These are phyloP conservation scores for Drosophila stalkeri DNA, from an alignment of 2,888 invertebrate species.

Conservation along the genomic window DNA sequence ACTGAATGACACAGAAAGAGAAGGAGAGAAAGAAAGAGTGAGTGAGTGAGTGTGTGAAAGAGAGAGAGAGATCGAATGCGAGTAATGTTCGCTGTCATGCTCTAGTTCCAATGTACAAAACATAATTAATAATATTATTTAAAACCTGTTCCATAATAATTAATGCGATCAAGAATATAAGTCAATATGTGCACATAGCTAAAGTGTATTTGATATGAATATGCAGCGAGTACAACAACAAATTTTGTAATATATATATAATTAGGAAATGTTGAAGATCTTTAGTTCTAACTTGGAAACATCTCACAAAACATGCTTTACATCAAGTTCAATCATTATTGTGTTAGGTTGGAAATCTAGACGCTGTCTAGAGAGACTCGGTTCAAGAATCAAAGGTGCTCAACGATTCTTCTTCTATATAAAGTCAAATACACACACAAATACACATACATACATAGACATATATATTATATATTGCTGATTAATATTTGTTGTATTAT, in stretches of 20 bases:
- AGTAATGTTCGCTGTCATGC: constrained; percentile 16
- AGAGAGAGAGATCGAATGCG: neutral
- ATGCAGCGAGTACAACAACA: neutral
- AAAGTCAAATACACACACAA: neutral
- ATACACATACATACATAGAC: neutral
- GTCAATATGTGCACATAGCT: constrained; percentile 22
- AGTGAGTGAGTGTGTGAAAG: neutral
- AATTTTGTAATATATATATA: neutral
- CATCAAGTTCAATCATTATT: neutral
- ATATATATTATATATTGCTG: neutral
- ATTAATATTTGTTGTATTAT: constrained; percentile 4
- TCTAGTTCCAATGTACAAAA: constrained; percentile 61
- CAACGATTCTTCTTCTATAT: constrained; percentile 6
- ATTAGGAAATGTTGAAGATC: constrained; percentile 1
- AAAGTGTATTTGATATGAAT: constrained; percentile 5
- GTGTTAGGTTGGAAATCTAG: neutral
- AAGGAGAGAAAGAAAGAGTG: neutral
- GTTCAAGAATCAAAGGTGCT: constrained; percentile 19
- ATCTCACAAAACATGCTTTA: neutral
- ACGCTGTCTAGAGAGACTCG: neutral
- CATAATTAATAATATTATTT: constrained; percentile 41
- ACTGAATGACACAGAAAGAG: neutral
- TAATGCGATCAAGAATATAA: constrained; percentile 37
- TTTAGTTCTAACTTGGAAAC: neutral
- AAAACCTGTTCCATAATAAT: constrained; percentile 40